These are phyloP conservation scores for Sternarchorhynchus goeldii DNA, from an alignment of 2,797 vertebrate genomes.

Conservation along the genomic window DNA sequence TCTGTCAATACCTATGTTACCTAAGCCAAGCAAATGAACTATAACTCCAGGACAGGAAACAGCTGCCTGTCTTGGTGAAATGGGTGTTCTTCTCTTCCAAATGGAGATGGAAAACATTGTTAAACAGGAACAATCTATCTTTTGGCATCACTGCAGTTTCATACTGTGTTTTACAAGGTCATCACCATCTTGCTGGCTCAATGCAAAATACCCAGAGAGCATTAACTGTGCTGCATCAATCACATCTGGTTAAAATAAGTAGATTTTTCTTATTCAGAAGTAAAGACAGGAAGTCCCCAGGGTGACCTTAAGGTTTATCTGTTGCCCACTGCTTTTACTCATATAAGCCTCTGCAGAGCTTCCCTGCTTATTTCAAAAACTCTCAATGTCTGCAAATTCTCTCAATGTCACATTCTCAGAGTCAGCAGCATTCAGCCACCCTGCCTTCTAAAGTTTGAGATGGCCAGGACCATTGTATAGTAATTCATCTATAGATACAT, in stretches of 20 bases:
- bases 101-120: constrained; percentile 1
- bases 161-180: constrained; percentile 14
- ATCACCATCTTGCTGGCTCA: constrained; percentile 33
- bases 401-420: neutral
- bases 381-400: neutral
- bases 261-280: constrained; percentile 11
- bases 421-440: constrained; percentile 28
- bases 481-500: constrained; percentile 29
- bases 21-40: neutral
- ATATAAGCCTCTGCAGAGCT: constrained; percentile 23
- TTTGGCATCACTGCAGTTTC: constrained; percentile 10
- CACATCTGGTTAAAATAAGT: constrained; percentile 48
- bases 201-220: constrained; percentile 18
- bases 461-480: constrained; percentile 6
- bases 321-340: constrained; percentile 31
- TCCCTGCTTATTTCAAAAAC: constrained; percentile 26
- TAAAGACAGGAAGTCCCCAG: constrained; percentile 35
- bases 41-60: neutral
- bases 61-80: neutral
- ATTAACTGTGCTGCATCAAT: constrained; percentile 41
- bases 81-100: neutral
- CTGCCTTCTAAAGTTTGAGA: constrained; percentile 26
- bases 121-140: constrained; percentile 7
- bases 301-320: constrained; percentile 24
- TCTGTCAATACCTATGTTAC: neutral